Percentiles rank a stretch among this genome's conserved stretches.
Evolutionary conservation across 2,113 vertebrate species (phyloP).

Genomic region (Leucopsar rothschildi): DNA sequence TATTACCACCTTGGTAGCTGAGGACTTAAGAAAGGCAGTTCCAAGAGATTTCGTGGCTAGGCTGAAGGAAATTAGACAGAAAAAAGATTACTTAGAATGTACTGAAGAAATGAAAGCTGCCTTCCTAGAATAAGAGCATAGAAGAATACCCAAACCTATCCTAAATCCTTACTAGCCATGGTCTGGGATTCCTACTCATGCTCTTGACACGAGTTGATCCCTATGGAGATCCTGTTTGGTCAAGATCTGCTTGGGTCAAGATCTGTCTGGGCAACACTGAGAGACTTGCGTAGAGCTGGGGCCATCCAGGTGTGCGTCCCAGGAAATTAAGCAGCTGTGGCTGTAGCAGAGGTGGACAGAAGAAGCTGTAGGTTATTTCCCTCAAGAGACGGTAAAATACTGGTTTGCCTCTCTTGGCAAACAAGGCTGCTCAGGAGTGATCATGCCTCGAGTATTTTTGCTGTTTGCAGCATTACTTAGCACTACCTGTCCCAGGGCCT

Average conservation of each 20-base stretch:
- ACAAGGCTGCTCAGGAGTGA: neutral
- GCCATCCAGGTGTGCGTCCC: neutral
- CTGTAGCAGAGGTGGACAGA: neutral
- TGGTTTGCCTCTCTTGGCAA: neutral
- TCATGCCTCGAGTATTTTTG: neutral
- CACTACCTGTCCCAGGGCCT: no score
- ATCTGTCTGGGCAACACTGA: neutral
- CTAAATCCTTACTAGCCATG: neutral
- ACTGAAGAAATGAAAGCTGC: neutral
- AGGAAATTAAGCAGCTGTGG: neutral
- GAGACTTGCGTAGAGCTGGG: neutral
- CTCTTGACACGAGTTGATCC: neutral
- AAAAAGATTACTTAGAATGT: neutral
- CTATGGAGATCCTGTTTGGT: neutral
- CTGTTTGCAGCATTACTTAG: neutral
- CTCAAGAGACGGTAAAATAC: neutral
- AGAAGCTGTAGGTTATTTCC: neutral
- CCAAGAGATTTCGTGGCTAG: neutral
- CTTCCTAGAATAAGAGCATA: neutral
- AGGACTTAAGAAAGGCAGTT: neutral
- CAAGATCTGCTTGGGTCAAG: neutral
- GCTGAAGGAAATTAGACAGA: neutral
- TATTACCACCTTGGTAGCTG: neutral
- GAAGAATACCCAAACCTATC: neutral
- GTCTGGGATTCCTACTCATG: neutral